Conservation (phyloP, 2,113 vertebrate genomes). For the Crypturellus undulatus region DNA sequence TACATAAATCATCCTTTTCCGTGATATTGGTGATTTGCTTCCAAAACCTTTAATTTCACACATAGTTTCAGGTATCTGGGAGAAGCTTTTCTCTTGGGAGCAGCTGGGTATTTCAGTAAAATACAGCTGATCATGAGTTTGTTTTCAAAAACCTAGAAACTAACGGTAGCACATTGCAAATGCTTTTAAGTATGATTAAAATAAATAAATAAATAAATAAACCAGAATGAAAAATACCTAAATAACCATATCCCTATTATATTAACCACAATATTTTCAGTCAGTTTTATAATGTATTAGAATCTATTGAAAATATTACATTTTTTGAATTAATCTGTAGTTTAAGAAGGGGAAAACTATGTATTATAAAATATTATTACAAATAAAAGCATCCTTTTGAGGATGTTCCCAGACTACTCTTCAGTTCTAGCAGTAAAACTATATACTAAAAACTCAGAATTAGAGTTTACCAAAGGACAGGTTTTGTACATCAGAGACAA, state of each 20-base stretch:
- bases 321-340: neutral
- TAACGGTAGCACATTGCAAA: neutral
- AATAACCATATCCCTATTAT: neutral
- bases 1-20: too few relatives aligned
- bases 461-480: neutral
- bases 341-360: neutral
- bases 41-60: neutral
- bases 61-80: neutral
- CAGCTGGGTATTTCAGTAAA: neutral
- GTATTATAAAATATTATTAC: neutral
- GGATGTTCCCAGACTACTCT: neutral
- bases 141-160: neutral
- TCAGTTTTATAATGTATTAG: neutral
- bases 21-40: neutral
- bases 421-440: neutral
- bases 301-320: neutral
- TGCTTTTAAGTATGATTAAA: neutral
- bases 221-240: neutral
- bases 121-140: neutral
- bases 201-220: neutral
- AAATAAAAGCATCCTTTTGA: neutral
- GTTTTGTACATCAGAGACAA: neutral
- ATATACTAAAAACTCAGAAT: neutral
- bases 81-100: neutral
- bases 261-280: neutral